Evolutionary conservation across 2,888 invertebrate species (phyloP).

Genomic region (Phortica magna): DNA sequence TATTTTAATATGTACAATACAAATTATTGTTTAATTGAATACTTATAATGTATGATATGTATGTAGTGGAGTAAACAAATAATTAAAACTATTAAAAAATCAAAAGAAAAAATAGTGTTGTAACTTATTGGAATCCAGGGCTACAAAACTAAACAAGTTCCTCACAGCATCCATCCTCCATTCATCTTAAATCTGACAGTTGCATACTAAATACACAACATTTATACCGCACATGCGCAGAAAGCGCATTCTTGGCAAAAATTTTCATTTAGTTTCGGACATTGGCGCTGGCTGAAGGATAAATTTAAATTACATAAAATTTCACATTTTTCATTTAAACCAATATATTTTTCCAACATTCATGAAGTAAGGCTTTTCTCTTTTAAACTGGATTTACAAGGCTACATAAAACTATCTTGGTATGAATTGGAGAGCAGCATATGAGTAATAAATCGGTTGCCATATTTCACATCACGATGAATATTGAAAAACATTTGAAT

Average conservation of each 20-base stretch:
- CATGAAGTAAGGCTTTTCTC: background rate
- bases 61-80: too few species aligned
- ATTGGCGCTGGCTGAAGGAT: conserved; percentile 25
- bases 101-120: too few species aligned
- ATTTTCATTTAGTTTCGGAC: conserved; percentile 25
- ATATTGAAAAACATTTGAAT: background rate
- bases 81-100: too few species aligned
- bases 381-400: background rate
- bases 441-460: background rate
- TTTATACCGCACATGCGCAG: conserved; percentile 24
- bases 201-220: conserved; percentile 27
- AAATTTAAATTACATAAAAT: conserved; percentile 24
- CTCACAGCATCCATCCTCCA: conserved; percentile 14
- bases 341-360: conserved; percentile 23
- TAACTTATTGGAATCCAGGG: background rate
- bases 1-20: too few species aligned
- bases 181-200: conserved; percentile 12
- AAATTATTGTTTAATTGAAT: too few species aligned
- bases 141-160: background rate
- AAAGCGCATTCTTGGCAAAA: background rate
- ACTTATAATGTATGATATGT: too few species aligned
- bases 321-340: conserved; percentile 17
- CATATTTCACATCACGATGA: conserved; percentile 35
- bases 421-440: background rate
- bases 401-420: conserved; percentile 23